phyloP scores from a whole-genome alignment of 2,113 vertebrate species.

The Suricata suricatta region DNA sequence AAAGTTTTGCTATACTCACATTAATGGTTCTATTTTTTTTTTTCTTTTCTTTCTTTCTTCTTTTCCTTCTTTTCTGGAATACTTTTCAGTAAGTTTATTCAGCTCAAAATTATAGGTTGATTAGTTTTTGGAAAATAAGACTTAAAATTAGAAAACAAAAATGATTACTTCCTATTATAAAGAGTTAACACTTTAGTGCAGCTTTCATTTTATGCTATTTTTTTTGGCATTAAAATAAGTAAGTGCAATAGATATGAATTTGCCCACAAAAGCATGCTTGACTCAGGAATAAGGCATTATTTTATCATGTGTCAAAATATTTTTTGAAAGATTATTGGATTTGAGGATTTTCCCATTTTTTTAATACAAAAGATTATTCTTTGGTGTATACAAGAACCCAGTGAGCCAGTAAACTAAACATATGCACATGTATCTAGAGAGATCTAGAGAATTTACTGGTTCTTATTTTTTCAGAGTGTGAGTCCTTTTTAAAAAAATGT shows the following conservation, averaged over 20 bases:
- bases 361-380: constrained; percentile 14
- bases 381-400: neutral
- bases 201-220: neutral
- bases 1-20: neutral
- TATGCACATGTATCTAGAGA: neutral
- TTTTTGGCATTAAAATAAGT: neutral
- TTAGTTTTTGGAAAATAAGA: neutral
- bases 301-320: neutral
- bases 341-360: neutral
- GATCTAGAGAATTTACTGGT: neutral
- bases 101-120: neutral
- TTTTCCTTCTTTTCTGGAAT: neutral
- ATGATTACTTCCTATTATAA: neutral
- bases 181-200: neutral
- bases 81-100: constrained; percentile 14
- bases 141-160: constrained; percentile 6
- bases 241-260: neutral
- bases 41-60: neutral
- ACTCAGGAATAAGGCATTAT: neutral
- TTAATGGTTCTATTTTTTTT: neutral
- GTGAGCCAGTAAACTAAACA: neutral
- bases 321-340: neutral
- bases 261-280: neutral
- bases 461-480: constrained; percentile 21
- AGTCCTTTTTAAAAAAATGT: constrained; percentile 24